Evolutionary conservation across 2,113 vertebrate species (phyloP).

Genomic region (Centropus bengalensis): DNA sequence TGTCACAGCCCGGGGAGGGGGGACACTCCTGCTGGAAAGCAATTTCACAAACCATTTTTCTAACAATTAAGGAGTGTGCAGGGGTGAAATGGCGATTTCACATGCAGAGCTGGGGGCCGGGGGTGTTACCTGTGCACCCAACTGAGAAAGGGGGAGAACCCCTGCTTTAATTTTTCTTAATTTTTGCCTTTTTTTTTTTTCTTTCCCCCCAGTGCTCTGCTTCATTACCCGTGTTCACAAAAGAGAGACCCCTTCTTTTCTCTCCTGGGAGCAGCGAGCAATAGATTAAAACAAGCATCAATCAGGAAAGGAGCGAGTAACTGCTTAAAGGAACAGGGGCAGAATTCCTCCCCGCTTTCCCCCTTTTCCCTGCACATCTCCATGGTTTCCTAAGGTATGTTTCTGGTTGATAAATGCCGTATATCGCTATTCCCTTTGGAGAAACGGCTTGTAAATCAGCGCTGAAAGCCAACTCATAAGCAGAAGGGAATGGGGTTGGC

Average conservation of each 20-base stretch:
- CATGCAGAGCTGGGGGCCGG: constrained; percentile 80
- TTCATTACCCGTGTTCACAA: constrained; percentile 77
- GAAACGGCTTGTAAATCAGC: not conserved
- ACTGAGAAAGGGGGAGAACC: not conserved
- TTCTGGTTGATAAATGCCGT: constrained; percentile 47
- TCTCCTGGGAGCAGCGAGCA: constrained; percentile 73
- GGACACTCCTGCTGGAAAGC: constrained; percentile 84
- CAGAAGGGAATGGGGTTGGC: not conserved
- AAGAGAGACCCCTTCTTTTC: constrained; percentile 61
- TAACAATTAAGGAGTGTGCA: constrained; percentile 94
- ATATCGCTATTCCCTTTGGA: constrained; percentile 44
- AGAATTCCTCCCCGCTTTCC: constrained; percentile 22
- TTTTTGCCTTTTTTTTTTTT: too few relatives aligned
- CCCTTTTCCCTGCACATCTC: not conserved
- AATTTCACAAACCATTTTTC: constrained; percentile 96
- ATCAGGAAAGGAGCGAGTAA: constrained; percentile 73
- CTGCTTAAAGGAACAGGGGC: constrained; percentile 42
- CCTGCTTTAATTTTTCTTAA: not conserved
- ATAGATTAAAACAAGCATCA: constrained; percentile 81
- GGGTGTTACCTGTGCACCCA: constrained; percentile 77
- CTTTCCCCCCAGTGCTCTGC: constrained; percentile 51
- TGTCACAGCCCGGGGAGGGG: not conserved
- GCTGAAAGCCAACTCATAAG: not conserved
- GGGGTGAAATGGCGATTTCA: constrained; percentile 96
- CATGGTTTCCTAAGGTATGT: constrained; percentile 55